phyloP scores from a whole-genome alignment of 2,113 vertebrate species.

The Haemorhous mexicanus region DNA sequence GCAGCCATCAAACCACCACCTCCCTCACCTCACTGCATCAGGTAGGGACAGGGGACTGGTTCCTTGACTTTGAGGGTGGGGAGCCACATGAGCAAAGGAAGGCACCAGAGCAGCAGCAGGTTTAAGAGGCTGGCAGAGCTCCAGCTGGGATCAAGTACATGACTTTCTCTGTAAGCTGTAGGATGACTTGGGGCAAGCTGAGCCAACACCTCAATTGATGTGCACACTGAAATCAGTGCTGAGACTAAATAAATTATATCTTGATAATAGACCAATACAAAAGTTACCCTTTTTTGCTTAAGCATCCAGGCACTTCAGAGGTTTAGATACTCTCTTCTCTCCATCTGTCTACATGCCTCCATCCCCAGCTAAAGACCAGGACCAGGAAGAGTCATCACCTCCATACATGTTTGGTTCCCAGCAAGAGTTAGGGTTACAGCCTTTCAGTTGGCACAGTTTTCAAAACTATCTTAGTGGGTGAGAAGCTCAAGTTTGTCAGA shows the following conservation, averaged over 20 bases:
- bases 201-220: not conserved
- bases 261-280: not conserved
- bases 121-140: not conserved
- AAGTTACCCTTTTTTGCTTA: not conserved
- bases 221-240: not conserved
- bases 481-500: not conserved
- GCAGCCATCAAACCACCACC: not conserved
- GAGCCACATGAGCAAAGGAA: not conserved
- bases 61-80: not conserved
- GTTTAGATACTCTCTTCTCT: not conserved
- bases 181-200: not conserved
- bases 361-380: not conserved
- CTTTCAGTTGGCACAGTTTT: not conserved
- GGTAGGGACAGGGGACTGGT: fast-evolving
- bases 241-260: not conserved
- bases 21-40: fast-evolving
- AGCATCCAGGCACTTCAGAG: not conserved
- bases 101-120: fast-evolving
- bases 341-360: not conserved
- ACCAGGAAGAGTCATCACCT: not conserved
- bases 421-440: not conserved
- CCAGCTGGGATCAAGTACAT: too few relatives aligned
- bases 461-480: not conserved
- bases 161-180: not conserved
- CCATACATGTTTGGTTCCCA: fast-evolving